Percentiles rank a stretch among this genome's conserved stretches.
These are phyloP conservation scores for Muschampia plurimacula DNA, from an alignment of 2,888 invertebrate species.

Conservation along the genomic window DNA sequence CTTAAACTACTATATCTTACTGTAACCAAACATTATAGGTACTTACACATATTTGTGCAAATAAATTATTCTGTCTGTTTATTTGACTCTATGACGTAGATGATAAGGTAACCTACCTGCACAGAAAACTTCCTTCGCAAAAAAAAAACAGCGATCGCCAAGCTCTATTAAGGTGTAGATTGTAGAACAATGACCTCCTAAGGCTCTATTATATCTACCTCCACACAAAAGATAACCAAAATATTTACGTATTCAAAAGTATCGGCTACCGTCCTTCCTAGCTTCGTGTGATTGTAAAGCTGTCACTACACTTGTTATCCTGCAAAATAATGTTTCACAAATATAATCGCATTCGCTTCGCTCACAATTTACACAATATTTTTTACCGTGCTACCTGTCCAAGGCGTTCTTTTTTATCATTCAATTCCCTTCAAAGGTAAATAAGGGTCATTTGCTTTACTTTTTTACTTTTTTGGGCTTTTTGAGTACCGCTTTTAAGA, in stretches of 20 bases:
- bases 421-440: neutral
- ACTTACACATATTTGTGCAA: too few relatives aligned
- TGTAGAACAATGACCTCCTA: neutral
- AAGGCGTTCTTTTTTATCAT: neutral
- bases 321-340: neutral
- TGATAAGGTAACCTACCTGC: too few relatives aligned
- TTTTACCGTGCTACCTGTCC: slow-evolving; percentile 3
- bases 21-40: too few relatives aligned
- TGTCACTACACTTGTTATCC: neutral
- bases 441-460: too few relatives aligned
- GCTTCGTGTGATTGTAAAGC: neutral
- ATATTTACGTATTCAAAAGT: neutral
- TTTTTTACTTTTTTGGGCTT: too few relatives aligned
- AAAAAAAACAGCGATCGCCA: too few relatives aligned
- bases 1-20: too few relatives aligned
- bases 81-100: too few relatives aligned
- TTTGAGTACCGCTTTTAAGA: too few relatives aligned
- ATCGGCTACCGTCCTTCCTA: neutral
- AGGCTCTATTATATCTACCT: neutral
- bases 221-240: neutral
- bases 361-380: slow-evolving; percentile 1
- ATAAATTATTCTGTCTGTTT: too few relatives aligned
- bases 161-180: neutral
- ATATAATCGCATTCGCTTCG: neutral
- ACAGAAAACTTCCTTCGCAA: too few relatives aligned